Percentiles rank a stretch among this genome's conserved stretches.
These are phyloP conservation scores for Cephus cinctus DNA, from an alignment of 1,140 invertebrate species.

Conservation along the genomic window DNA sequence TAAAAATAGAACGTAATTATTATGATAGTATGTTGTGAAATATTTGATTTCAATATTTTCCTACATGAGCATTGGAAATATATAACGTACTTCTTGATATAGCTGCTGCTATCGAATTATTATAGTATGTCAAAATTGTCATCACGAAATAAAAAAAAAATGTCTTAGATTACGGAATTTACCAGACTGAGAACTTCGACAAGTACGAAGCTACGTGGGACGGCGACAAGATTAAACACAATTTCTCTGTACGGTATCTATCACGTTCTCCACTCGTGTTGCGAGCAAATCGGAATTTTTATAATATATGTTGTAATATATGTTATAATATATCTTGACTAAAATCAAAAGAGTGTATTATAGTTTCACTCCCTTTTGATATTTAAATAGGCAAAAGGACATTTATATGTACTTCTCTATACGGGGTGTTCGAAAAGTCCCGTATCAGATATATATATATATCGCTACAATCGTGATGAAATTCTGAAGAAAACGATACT, in stretches of 20 bases:
- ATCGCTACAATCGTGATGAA: too few species aligned
- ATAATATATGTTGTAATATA: not conserved
- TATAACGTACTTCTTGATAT: not conserved
- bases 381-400: conserved; percentile 16
- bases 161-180: conserved; percentile 20
- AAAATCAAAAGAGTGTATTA: not conserved
- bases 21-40: not conserved
- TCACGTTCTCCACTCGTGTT: too few species aligned
- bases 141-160: not conserved
- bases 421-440: too few species aligned
- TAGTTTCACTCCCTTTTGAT: not conserved
- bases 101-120: not conserved
- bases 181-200: conserved; percentile 27
- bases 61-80: too few species aligned
- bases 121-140: not conserved
- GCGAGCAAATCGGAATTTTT: conserved; percentile 7
- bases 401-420: too few species aligned
- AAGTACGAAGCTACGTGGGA: conserved; percentile 26
- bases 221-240: conserved; percentile 12
- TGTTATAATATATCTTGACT: not conserved
- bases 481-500: too few species aligned
- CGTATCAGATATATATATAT: too few species aligned
- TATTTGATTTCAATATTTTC: not conserved
- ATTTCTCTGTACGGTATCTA: conserved; percentile 23
- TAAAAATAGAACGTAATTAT: too few species aligned